Conservation (phyloP, 2,797 vertebrate genomes). For the Manis javanica region DNA sequence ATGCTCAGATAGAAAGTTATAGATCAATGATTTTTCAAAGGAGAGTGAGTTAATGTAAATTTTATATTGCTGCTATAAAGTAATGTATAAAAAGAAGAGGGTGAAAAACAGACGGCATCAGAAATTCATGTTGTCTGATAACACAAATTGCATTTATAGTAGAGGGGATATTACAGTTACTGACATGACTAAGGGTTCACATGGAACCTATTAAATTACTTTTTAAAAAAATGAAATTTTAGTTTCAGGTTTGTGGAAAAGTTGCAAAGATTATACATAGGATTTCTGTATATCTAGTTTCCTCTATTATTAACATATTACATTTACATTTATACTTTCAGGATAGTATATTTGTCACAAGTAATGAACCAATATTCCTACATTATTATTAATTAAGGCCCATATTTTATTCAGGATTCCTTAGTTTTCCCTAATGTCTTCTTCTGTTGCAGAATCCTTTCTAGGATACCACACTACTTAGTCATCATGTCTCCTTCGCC, state of each 20-base stretch:
- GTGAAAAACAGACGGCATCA: not conserved
- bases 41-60: not conserved
- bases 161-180: not conserved
- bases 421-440: not conserved
- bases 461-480: not conserved
- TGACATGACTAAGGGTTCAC: not conserved
- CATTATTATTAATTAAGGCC: not conserved
- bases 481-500: not conserved
- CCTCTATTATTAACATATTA: not conserved
- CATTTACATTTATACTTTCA: not conserved
- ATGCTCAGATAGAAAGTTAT: not conserved
- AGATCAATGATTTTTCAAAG: not conserved
- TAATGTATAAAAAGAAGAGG: not conserved
- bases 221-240: not conserved
- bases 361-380: not conserved
- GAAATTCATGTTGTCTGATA: not conserved
- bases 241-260: not conserved
- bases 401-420: not conserved
- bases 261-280: not conserved
- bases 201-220: not conserved
- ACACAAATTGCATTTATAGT: not conserved
- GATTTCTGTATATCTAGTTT: not conserved
- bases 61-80: constrained; percentile 20
- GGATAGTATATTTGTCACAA: not conserved
- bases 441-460: not conserved